These are phyloP conservation scores for Sclerurus mexicanus DNA, from an alignment of 2,113 vertebrate species.

Conservation along the genomic window DNA sequence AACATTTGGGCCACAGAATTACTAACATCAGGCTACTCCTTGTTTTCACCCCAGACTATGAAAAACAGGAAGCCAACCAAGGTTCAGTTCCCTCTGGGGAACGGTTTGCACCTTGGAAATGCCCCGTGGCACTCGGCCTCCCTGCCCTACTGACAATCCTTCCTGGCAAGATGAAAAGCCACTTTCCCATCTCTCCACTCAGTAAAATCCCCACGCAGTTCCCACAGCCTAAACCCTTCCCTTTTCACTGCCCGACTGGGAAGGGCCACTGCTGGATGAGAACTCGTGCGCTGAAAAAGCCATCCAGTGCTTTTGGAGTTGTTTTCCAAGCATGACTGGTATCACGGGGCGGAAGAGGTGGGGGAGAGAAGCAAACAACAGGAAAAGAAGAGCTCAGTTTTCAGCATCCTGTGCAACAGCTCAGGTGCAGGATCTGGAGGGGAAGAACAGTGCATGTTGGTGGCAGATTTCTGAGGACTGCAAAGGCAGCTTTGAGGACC, in stretches of 20 bases:
- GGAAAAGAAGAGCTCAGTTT: neutral
- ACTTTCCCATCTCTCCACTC: neutral
- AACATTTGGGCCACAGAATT: neutral
- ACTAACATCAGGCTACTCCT: neutral
- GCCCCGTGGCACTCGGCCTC: neutral
- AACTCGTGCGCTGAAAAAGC: neutral
- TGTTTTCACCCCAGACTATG: neutral
- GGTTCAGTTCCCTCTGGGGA: neutral
- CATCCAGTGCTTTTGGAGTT: neutral
- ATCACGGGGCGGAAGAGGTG: no score
- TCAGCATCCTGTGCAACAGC: neutral
- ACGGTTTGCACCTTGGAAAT: neutral
- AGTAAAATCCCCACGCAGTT: neutral
- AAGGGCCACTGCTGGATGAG: neutral
- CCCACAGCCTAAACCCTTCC: neutral
- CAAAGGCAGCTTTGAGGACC: neutral
- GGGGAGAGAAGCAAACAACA: neutral
- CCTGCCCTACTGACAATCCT: neutral
- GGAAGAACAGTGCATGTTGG: rapidly evolving
- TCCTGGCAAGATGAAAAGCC: neutral
- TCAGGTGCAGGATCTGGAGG: neutral
- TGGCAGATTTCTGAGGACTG: neutral
- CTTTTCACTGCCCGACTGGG: neutral
- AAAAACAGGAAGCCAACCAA: neutral
- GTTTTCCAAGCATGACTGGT: neutral